phyloP scores from a whole-genome alignment of 1,140 invertebrate species.

The Aphelenchoides besseyi region DNA sequence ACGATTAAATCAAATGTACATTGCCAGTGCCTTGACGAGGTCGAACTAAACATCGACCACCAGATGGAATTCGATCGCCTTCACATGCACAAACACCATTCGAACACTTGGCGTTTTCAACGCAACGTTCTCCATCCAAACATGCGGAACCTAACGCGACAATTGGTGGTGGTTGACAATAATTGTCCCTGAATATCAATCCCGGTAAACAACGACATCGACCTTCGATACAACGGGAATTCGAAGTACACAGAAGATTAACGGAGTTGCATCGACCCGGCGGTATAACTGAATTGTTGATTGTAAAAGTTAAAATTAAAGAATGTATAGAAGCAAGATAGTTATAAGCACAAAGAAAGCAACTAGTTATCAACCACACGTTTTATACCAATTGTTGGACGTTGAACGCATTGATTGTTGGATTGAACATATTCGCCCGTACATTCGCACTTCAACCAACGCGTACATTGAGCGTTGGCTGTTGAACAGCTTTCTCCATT shows the following conservation, averaged over 20 bases:
- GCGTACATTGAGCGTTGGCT: background rate
- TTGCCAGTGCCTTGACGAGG: background rate
- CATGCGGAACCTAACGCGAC: background rate
- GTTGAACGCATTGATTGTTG: background rate
- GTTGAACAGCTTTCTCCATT: background rate
- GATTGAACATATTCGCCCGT: background rate
- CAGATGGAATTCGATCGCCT: background rate
- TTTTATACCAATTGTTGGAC: background rate
- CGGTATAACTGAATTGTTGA: background rate
- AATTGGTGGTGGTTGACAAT: background rate
- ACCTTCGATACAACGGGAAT: background rate
- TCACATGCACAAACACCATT: background rate
- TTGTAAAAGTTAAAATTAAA: background rate
- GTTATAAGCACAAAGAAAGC: background rate
- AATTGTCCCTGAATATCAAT: background rate
- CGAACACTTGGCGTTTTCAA: background rate
- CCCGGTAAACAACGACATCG: slow-evolving; percentile 11
- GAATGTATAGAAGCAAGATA: slow-evolving; percentile 1
- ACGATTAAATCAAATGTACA: slow-evolving; percentile 1
- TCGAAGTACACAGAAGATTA: background rate
- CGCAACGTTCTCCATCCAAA: background rate
- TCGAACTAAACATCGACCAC: background rate
- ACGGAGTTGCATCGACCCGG: background rate
- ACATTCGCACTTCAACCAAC: background rate
- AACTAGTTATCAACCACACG: background rate